Evolutionary conservation across 2,797 vertebrate genomes (phyloP), one percentile per base, ranked within the genome.

Genomic region (Pangasius macronema): DNA sequence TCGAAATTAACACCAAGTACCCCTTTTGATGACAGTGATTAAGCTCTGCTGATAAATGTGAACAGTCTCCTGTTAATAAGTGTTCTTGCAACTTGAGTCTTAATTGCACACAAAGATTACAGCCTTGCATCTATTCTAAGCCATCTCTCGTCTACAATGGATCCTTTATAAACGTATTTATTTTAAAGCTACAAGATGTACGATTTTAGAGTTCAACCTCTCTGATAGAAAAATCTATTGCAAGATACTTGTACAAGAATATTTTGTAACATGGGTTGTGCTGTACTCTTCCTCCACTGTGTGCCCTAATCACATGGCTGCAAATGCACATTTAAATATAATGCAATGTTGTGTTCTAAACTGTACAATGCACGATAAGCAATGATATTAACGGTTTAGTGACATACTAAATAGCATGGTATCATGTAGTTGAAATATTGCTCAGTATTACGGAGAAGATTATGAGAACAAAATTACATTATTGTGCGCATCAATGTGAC

Each of bases 111-210:
- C 53, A 75, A 27, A 16, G 30, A 70, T 84, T 87, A 76, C 42
- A 87, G 83, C 77, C 86, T 83, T 79, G 85, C 82, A 88, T 90
- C 85, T 85, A 57, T 36, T 68, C 42, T 53, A 61, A 83, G 55
- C 49, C 39, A 49, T n/a, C 53, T 75, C 46, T 55, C 18, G 8
- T 79, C 16, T 77, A 8, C 49, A 53, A 77, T 16, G 24, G n/a
- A 0, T 61, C 55, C 55, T 80, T 39, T 14, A 22, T 13, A 57
- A 57, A 24, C 14, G 0, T 14, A 57, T 59, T 57, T 59, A 76
- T 59, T 14, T 39, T 80, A 57, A 57, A 36, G 76, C 20, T 59
- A 80, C 11, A 24, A 24, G 14, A 76, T 30, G 36, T 24, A 39
- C 22, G 13, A 30, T 77, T 77, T 77, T 18, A 30, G 2, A 80